phyloP scores from a whole-genome alignment of 2,113 vertebrate genomes.

The Azemiops feae region DNA sequence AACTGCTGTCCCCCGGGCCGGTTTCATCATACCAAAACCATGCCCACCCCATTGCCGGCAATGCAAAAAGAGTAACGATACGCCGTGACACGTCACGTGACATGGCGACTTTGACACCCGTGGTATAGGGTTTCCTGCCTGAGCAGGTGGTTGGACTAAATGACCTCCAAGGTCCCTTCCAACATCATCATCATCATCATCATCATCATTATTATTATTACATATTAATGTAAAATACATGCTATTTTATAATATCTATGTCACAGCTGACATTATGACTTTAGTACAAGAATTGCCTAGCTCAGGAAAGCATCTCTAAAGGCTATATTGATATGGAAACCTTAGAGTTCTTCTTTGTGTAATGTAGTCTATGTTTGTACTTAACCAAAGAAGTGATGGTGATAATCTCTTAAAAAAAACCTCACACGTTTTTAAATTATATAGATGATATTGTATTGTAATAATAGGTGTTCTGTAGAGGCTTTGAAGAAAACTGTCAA shows the following conservation, averaged over 20 bases:
- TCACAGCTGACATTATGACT: neutral
- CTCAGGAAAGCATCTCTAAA: neutral
- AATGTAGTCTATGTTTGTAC: neutral
- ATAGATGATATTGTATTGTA: neutral
- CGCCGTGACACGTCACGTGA: no score
- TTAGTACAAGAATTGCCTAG: neutral
- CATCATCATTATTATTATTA: no score
- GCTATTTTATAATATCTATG: neutral
- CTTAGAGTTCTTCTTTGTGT: neutral
- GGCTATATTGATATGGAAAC: neutral
- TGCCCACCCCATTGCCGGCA: no score
- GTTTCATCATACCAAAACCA: no score
- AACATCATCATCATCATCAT: no score
- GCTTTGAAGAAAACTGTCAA: constrained; percentile 4
- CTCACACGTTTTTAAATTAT: neutral
- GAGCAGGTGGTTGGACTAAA: no score
- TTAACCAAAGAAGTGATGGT: neutral
- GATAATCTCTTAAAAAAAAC: neutral
- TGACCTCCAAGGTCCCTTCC: no score
- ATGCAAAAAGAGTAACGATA: no score
- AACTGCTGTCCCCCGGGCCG: no score
- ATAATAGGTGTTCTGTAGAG: neutral
- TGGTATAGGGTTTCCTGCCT: no score
- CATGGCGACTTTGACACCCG: no score
- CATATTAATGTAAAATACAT: neutral